Conservation (phyloP, 2,113 vertebrate genomes). For the Alces alces region DNA sequence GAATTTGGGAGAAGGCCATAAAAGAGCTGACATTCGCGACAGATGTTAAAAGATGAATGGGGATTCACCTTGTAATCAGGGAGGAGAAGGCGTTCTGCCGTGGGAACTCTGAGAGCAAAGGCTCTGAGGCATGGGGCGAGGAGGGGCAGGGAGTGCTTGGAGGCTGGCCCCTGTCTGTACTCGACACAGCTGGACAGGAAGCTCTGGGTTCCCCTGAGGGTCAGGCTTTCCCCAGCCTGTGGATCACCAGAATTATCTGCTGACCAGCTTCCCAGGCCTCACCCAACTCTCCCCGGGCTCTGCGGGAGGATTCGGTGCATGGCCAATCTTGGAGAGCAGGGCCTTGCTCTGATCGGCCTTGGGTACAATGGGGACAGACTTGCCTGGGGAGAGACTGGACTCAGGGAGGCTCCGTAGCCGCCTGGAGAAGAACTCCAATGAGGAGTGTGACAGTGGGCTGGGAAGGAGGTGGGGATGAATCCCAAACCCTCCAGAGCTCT, state of each 20-base stretch:
- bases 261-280: background rate
- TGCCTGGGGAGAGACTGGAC: background rate
- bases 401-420: background rate
- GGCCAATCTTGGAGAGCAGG: background rate
- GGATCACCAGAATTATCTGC: background rate
- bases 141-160: background rate
- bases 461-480: background rate
- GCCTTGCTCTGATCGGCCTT: background rate
- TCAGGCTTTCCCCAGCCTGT: background rate
- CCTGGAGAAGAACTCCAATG: fast-evolving
- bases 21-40: background rate
- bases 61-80: constrained; percentile 55
- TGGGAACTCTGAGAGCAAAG: constrained; percentile 18
- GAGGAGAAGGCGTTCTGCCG: background rate
- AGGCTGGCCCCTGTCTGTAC: background rate
- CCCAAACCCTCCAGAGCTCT: no score
- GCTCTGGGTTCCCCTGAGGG: background rate
- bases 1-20: background rate
- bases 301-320: background rate
- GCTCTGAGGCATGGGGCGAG: background rate
- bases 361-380: background rate
- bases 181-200: background rate
- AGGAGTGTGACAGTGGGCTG: background rate
- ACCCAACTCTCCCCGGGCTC: background rate
- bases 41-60: constrained; percentile 34